Conservation (phyloP, 2,888 invertebrate species). For the Drosophila multiciliata region DNA sequence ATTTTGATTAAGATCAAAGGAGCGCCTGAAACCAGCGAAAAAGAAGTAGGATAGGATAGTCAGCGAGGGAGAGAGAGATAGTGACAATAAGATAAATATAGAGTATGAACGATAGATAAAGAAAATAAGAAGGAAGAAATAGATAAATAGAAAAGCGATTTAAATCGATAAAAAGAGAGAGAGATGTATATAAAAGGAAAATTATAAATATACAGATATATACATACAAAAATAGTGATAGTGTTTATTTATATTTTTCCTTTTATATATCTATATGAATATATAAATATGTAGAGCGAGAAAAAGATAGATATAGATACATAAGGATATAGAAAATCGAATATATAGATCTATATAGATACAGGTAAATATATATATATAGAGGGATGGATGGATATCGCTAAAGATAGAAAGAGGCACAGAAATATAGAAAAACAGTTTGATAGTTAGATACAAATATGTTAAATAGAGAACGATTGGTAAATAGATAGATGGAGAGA, state of each 20-base stretch:
- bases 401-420: neutral
- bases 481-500: neutral
- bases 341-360: neutral
- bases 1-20: slow-evolving; percentile 8
- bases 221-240: too few relatives aligned
- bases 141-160: neutral
- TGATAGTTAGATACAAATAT: neutral
- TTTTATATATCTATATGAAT: too few relatives aligned
- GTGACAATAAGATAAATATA: neutral
- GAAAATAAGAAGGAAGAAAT: neutral
- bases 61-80: neutral
- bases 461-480: neutral
- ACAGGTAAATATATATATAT: neutral
- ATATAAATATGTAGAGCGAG: neutral
- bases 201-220: neutral
- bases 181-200: neutral
- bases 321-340: neutral
- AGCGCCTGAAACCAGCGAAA: neutral
- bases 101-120: neutral
- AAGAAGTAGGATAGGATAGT: neutral
- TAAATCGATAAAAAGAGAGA: neutral
- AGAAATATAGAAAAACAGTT: neutral
- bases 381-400: neutral
- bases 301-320: neutral
- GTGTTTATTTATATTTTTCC: too few relatives aligned